Conservation (phyloP, 2,797 vertebrate genomes). For the Aplochiton taeniatus region DNA sequence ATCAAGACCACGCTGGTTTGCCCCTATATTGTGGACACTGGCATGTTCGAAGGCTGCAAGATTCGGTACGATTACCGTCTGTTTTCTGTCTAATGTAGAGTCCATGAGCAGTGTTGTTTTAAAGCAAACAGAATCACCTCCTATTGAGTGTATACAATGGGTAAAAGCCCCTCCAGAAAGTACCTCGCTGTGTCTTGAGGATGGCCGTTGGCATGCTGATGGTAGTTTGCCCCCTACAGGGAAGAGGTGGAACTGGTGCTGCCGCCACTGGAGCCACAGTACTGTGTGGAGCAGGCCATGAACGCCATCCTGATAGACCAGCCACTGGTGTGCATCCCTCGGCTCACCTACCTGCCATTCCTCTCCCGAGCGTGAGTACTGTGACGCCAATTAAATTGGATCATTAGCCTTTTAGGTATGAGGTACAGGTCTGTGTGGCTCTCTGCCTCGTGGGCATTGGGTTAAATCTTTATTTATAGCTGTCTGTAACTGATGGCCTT, state of each 20-base stretch:
- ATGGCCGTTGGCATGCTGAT: conserved; percentile 11
- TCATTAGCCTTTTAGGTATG: neutral
- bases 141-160: too few species aligned
- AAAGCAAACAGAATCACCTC: too few species aligned
- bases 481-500: neutral
- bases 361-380: conserved; percentile 59
- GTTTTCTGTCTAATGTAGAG: neutral
- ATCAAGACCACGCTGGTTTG: conserved; percentile 73
- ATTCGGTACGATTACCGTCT: neutral
- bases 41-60: conserved; percentile 69
- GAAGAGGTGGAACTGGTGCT: conserved; percentile 60
- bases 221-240: conserved; percentile 34
- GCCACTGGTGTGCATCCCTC: conserved; percentile 61
- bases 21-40: conserved; percentile 70
- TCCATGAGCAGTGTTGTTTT: neutral
- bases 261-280: conserved; percentile 58
- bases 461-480: too few species aligned
- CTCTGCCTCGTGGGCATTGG: too few species aligned
- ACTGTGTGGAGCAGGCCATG: conserved; percentile 68
- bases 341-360: conserved; percentile 60
- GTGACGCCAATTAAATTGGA: neutral
- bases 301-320: conserved; percentile 69
- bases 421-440: too few species aligned
- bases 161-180: too few species aligned
- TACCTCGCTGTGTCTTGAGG: neutral